Evolutionary conservation across 2,888 invertebrate genomes (phyloP).

Genomic region (Erebia ligea): DNA sequence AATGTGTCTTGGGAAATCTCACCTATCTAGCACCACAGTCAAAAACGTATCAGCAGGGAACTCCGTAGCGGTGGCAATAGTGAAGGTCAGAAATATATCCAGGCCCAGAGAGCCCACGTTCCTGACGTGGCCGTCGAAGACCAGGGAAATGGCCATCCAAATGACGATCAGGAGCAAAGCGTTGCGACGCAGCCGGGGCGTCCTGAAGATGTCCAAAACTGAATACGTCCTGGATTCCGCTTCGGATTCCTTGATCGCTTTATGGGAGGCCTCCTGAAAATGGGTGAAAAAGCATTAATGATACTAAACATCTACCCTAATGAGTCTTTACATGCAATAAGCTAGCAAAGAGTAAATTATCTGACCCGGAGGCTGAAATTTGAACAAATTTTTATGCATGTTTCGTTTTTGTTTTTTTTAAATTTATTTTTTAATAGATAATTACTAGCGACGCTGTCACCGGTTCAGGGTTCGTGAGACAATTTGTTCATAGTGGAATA

Average conservation of each 20-base stretch:
- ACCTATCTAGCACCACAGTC: conserved; percentile 87
- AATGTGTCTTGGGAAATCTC: conserved; percentile 29
- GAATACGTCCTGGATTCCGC: conserved; percentile 88
- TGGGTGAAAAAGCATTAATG: neutral
- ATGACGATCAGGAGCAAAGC: conserved; percentile 91
- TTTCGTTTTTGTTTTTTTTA: too few relatives aligned
- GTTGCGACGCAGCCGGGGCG: conserved; percentile 89
- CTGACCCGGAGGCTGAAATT: too few relatives aligned
- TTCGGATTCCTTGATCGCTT: conserved; percentile 88
- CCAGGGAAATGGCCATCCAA: conserved; percentile 95
- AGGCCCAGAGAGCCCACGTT: conserved; percentile 93
- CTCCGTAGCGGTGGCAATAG: conserved; percentile 92
- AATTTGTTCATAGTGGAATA: too few relatives aligned
- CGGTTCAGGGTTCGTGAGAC: too few relatives aligned
- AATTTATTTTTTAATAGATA: too few relatives aligned
- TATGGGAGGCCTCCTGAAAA: conserved; percentile 85
- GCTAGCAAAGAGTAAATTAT: too few relatives aligned
- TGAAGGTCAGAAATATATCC: conserved; percentile 93
- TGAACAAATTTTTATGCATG: too few relatives aligned
- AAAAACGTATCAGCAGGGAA: conserved; percentile 92
- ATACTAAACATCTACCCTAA: neutral
- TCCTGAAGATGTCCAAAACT: conserved; percentile 90
- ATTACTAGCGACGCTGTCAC: too few relatives aligned
- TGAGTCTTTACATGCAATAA: too few relatives aligned
- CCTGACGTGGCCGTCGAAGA: conserved; percentile 94